phyloP scores from a whole-genome alignment of 2,113 vertebrate species.

The Stigmatopora nigra region DNA sequence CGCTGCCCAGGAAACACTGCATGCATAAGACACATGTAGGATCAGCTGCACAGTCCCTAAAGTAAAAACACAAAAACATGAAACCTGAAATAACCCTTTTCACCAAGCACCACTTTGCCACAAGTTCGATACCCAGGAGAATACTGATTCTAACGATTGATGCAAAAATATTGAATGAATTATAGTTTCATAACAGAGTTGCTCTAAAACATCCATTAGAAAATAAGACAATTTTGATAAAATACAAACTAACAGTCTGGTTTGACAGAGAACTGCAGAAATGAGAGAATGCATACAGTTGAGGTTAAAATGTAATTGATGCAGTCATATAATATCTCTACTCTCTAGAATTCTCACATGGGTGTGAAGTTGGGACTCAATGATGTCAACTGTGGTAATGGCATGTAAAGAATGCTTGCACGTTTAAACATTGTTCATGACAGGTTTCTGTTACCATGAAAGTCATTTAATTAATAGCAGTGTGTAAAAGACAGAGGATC shows the following conservation, averaged over 20 bases:
- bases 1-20: conserved; percentile 94
- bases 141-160: no score
- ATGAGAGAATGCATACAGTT: no score
- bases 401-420: neutral
- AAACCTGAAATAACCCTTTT: neutral
- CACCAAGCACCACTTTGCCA: neutral
- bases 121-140: neutral
- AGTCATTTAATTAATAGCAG: neutral
- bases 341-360: neutral
- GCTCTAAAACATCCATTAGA: no score
- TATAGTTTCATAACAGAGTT: no score
- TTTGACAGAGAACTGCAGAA: no score
- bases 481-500: neutral
- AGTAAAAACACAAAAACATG: conserved; percentile 1
- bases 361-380: neutral
- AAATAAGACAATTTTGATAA: no score
- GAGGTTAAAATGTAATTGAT: no score
- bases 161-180: no score
- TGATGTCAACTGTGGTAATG: neutral
- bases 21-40: conserved; percentile 97
- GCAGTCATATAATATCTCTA: no score
- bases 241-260: no score
- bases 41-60: conserved; percentile 91
- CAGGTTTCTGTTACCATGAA: neutral
- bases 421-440: neutral